A percentile compares a stretch with the other conserved stretches of the same genome.
These are phyloP conservation scores for Oscheius sp. DNA, from an alignment of 2,888 invertebrate species.

Conservation along the genomic window DNA sequence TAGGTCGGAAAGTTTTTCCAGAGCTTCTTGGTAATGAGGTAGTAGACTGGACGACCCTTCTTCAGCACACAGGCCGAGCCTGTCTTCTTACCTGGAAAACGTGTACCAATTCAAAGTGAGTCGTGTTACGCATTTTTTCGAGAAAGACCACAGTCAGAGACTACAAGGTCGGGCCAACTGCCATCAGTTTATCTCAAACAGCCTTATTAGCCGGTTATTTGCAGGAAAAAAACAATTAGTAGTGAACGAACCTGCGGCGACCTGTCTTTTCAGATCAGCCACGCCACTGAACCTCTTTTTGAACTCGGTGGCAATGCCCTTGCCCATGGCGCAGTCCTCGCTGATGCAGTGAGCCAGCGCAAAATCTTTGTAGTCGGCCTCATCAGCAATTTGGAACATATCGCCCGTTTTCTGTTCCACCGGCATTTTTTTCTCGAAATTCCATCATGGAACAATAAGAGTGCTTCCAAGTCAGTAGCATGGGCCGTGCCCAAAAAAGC, in stretches of 20 bases:
- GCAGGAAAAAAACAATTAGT: background rate
- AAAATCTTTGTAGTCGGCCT: slow-evolving; percentile 28
- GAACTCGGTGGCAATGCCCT: slow-evolving; percentile 45
- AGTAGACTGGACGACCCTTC: slow-evolving; percentile 57
- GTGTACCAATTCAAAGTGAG: background rate
- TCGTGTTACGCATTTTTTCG: background rate
- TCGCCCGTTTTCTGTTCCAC: slow-evolving; percentile 29
- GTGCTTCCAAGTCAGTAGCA: no score
- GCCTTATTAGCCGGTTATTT: no score
- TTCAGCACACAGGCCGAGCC: slow-evolving; percentile 22
- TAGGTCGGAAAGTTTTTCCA: slow-evolving; percentile 77
- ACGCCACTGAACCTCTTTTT: slow-evolving; percentile 41
- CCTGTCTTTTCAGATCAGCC: slow-evolving; percentile 40
- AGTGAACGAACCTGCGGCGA: slow-evolving; percentile 19
- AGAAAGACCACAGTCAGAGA: background rate
- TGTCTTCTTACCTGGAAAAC: slow-evolving; percentile 24
- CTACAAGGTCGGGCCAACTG: no score
- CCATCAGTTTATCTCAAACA: no score
- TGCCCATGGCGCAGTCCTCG: slow-evolving; percentile 46
- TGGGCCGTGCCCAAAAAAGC: no score
- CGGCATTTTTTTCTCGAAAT: slow-evolving; percentile 1
- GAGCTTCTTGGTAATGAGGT: slow-evolving; percentile 62
- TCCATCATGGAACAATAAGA: no score
- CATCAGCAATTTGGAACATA: slow-evolving; percentile 31
- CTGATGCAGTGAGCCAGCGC: slow-evolving; percentile 45